A percentile compares a stretch with the other conserved stretches of the same genome.
Evolutionary conservation across 2,888 invertebrate species (phyloP).

Genomic region (Geotrupes spiniger): DNA sequence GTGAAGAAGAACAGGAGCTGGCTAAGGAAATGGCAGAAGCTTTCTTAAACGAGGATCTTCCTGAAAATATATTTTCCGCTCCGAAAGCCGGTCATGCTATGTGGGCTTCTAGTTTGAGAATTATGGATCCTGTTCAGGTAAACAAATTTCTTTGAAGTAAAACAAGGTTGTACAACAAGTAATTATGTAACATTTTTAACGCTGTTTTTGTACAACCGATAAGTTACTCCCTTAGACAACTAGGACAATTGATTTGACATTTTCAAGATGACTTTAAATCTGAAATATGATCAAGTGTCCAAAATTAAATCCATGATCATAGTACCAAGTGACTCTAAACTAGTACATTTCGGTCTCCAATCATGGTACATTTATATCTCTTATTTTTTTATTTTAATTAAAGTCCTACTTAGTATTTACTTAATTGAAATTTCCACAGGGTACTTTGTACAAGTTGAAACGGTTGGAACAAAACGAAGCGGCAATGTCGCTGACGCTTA

Average conservation of each 20-base stretch:
- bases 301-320: no score
- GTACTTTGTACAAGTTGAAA: constrained; percentile 73
- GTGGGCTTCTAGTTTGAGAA: constrained; percentile 91
- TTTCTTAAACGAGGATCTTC: constrained; percentile 89
- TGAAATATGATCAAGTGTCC: no score
- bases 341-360: constrained; percentile 24
- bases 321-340: no score
- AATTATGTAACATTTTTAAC: no score
- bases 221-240: no score
- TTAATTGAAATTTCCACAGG: constrained; percentile 41
- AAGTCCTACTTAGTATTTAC: constrained; percentile 2
- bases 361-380: constrained; percentile 14
- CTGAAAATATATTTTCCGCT: constrained; percentile 91
- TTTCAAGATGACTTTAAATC: no score
- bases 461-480: constrained; percentile 95
- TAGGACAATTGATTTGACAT: no score
- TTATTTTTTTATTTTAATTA: not conserved
- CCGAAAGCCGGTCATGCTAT: constrained; percentile 94
- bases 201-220: no score
- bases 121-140: constrained; percentile 76
- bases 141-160: constrained; percentile 4
- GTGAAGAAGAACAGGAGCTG: constrained; percentile 90
- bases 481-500: constrained; percentile 80
- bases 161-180: no score
- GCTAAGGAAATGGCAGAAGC: constrained; percentile 98